Evolutionary conservation across 2,797 vertebrate genomes (phyloP), one percentile per base, ranked within the genome.

Genomic region (Danio kyathit): DNA sequence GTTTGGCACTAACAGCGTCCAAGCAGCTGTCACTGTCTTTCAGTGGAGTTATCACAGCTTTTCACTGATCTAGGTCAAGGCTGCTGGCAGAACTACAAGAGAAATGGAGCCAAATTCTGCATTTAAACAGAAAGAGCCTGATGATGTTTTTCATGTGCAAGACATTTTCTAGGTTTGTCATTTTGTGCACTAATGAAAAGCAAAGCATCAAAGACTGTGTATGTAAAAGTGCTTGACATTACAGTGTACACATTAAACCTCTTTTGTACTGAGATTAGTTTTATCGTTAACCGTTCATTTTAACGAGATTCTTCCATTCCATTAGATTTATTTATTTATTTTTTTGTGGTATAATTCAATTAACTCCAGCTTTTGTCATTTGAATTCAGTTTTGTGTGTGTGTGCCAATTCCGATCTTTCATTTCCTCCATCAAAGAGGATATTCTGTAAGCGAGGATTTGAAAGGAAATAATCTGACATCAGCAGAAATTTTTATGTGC

Each of bases 1-100:
- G 69, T 80, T 48, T 77, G 67, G 48, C 61, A 54, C 49, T 38
- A 85, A 74, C 60, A 80, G 76, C 61, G 78, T 48, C 75, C 63
- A 78, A 82, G 73, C 76, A 78, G 78, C 70, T 84, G 83, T 70
- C 84, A 82, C 70, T 43, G 48, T 40, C 51, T 85, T 82, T 85
- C 76, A 76, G 63, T 59, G 56, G 52, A 56, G 67, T 57, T 72
- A 67, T 74, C 48, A 63, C 14, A 66, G 56, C 64, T 72, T 83
- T 76, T 61, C 70, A 79, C 65, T 76, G 71, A 81, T 84, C 71
- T 73, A 63, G 83, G 83, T 80, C 83, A 85, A 77, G 43, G 71
- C 76, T 81, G 51, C 71, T 82, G 75, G 71, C 83, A 79, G 38
- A 60, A 65, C 46, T n/a, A 54, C 72, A 72, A 43, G 48, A 63